A percentile compares a stretch with the other conserved stretches of the same genome.
Conservation (phyloP, 2,797 vertebrate species). For the Chromis chromis region DNA sequence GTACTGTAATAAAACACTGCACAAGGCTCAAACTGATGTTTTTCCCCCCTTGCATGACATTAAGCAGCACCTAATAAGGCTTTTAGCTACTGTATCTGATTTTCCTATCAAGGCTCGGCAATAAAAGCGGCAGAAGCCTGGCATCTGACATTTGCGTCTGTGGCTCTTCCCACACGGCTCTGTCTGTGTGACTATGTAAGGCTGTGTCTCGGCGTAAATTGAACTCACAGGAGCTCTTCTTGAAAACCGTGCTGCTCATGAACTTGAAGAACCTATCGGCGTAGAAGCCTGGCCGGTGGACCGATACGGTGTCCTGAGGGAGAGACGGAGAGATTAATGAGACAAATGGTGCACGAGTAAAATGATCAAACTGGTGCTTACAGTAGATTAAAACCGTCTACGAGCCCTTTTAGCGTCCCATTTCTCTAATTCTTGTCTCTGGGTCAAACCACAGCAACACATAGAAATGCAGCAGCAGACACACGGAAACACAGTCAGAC, state of each 20-base stretch:
- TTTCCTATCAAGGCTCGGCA: conserved; percentile 47
- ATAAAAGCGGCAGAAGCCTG: conserved; percentile 54
- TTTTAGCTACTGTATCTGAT: conserved; percentile 45
- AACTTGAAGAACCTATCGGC: conserved; percentile 98
- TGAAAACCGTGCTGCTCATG: conserved; percentile 95
- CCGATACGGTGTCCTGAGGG: conserved; percentile 95
- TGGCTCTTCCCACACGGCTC: conserved; percentile 29
- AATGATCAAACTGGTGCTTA: conserved; percentile 41
- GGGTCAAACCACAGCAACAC: conserved; percentile 47
- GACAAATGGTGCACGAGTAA: conserved; percentile 54
- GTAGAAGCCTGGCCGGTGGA: conserved; percentile 97
- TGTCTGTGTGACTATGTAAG: conserved; percentile 71
- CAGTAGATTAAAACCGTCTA: conserved; percentile 43
- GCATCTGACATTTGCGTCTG: conserved; percentile 48
- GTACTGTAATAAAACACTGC: conserved; percentile 17
- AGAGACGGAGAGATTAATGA: conserved; percentile 57
- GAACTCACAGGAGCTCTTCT: conserved; percentile 96
- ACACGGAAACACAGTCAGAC: conserved; percentile 27
- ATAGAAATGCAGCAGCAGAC: conserved; percentile 16
- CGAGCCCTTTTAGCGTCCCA: conserved; percentile 39
- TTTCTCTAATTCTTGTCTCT: conserved; percentile 43
- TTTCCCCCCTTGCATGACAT: conserved; percentile 25
- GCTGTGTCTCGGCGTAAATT: conserved; percentile 34
- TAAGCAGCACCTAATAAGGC: conserved; percentile 64
- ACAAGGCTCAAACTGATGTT: conserved; percentile 22